phyloP scores from a whole-genome alignment of 2,113 vertebrate species.

The Montifringilla adamsi region DNA sequence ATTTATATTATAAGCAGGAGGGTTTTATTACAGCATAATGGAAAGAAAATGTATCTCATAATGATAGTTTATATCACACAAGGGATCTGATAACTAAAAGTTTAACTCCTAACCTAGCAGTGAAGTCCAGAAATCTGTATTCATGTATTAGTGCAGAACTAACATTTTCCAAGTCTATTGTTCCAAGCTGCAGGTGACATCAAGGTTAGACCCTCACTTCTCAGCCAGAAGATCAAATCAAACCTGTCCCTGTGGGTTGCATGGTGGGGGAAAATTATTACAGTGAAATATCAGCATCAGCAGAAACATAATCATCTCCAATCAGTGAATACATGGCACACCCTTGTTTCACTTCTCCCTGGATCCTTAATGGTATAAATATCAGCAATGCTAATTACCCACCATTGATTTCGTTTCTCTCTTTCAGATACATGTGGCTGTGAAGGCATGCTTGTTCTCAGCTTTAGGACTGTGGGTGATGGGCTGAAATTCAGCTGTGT shows the following conservation, averaged over 20 bases:
- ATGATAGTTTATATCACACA: conserved; percentile 70
- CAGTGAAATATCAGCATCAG: neutral
- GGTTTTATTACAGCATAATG: conserved; percentile 70
- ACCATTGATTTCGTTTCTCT: neutral
- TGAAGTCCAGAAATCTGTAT: conserved; percentile 22
- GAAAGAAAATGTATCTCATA: conserved; percentile 71
- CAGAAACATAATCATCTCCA: neutral
- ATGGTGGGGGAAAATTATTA: neutral
- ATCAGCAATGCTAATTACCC: neutral
- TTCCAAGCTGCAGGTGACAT: neutral
- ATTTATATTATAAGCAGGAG: conserved; percentile 71
- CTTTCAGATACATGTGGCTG: neutral
- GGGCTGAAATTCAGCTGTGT: neutral
- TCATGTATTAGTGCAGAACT: neutral
- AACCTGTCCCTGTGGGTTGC: neutral
- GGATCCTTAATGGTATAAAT: neutral
- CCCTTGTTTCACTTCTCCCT: neutral
- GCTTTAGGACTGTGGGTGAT: neutral
- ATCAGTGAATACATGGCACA: neutral
- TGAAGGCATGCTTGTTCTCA: neutral
- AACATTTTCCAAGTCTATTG: neutral
- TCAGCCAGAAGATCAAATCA: neutral
- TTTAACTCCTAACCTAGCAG: conserved; percentile 60
- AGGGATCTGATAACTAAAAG: conserved; percentile 60
- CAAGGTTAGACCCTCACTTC: neutral